These are phyloP conservation scores for Glossophaga mutica DNA, from an alignment of 2,797 vertebrate species.

Conservation along the genomic window DNA sequence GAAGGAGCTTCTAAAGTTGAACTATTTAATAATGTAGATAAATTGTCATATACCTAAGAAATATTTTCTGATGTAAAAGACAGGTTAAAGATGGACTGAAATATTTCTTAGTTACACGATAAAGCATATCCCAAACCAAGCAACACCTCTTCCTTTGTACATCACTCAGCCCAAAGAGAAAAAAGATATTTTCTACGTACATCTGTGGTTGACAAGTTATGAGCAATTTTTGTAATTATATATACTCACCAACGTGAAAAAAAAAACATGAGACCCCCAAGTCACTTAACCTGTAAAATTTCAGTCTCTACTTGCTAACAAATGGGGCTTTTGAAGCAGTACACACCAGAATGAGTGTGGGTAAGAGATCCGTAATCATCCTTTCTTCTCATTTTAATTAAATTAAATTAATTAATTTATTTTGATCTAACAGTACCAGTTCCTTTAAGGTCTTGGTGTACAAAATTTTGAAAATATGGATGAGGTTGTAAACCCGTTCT, in stretches of 20 bases:
- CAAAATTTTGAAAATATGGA: background rate
- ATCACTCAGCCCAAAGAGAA: background rate
- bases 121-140: background rate
- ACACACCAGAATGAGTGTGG: background rate
- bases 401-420: background rate
- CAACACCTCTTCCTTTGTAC: background rate
- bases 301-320: background rate
- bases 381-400: background rate
- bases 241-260: background rate
- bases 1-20: constrained; percentile 3
- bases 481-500: background rate
- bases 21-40: constrained; percentile 20
- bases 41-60: background rate
- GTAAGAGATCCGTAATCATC: background rate
- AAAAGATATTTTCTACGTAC: background rate
- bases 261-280: background rate
- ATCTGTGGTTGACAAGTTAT: background rate
- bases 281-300: constrained; percentile 16
- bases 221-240: constrained; percentile 5
- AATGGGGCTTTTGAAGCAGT: background rate
- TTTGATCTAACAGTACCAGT: background rate
- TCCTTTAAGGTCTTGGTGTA: background rate
- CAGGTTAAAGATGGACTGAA: constrained; percentile 1
- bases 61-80: constrained; percentile 44
- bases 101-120: background rate